A percentile compares a stretch with the other conserved stretches of the same genome.
These are phyloP conservation scores for Helostoma temminkii DNA, from an alignment of 2,797 vertebrate species.

Conservation along the genomic window DNA sequence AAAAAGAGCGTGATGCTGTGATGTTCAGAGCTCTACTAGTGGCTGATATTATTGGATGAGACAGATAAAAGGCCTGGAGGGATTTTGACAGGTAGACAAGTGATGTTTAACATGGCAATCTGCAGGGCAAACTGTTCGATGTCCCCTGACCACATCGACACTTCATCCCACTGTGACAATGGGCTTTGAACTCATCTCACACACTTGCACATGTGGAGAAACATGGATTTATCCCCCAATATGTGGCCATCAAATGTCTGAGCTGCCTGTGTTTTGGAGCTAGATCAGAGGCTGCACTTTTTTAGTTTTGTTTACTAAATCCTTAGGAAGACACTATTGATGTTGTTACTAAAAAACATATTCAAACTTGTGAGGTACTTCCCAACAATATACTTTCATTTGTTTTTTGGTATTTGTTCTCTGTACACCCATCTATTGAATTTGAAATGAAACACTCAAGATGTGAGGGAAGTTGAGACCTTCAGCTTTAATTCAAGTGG, in stretches of 20 bases:
- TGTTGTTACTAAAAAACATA: slow-evolving; percentile 27
- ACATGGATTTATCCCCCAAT: slow-evolving; percentile 46
- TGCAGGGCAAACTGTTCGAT: slow-evolving; percentile 56
- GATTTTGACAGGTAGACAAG: slow-evolving; percentile 74
- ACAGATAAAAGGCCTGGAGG: slow-evolving; percentile 61
- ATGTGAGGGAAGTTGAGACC: too few species aligned
- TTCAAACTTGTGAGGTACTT: slow-evolving; percentile 12
- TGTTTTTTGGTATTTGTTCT: too few species aligned
- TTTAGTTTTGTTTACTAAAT: slow-evolving; percentile 14
- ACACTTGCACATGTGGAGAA: background rate
- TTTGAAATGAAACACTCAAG: too few species aligned
- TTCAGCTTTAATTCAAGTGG: too few species aligned
- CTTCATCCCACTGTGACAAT: slow-evolving; percentile 52
- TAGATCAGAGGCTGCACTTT: slow-evolving; percentile 39
- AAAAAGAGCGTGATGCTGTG: slow-evolving; percentile 42
- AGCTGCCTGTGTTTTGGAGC: slow-evolving; percentile 49
- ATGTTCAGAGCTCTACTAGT: slow-evolving; percentile 52
- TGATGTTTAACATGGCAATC: slow-evolving; percentile 74
- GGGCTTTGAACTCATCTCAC: slow-evolving; percentile 53
- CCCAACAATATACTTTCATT: too few species aligned
- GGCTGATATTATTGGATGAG: slow-evolving; percentile 62
- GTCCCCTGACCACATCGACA: slow-evolving; percentile 64
- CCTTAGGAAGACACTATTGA: slow-evolving; percentile 12
- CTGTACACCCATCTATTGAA: too few species aligned
- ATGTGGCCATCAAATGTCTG: slow-evolving; percentile 60